Evolutionary conservation across 2,888 invertebrate genomes (phyloP).

Genomic region (Tolmerus cingulatus): DNA sequence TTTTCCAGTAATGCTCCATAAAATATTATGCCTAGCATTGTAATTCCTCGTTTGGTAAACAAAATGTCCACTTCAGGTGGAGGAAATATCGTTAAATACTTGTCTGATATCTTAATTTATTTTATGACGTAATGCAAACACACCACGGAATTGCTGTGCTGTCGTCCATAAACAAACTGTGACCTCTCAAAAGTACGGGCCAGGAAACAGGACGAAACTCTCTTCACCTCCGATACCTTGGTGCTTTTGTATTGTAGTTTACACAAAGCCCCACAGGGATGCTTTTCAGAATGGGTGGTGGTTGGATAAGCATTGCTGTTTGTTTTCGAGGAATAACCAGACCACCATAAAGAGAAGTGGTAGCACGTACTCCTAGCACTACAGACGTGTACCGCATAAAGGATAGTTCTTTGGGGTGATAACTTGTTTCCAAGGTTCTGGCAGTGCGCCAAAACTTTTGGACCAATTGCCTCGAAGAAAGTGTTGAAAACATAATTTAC

Average conservation of each 20-base stretch:
- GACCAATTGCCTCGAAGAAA: slow-evolving; percentile 32
- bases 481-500: slow-evolving; percentile 34
- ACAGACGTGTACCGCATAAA: slow-evolving; percentile 19
- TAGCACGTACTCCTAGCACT: slow-evolving; percentile 19
- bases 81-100: slow-evolving; percentile 17
- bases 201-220: neutral
- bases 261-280: slow-evolving; percentile 21
- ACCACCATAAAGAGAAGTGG: slow-evolving; percentile 34
- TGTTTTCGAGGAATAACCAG: slow-evolving; percentile 28
- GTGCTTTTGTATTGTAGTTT: slow-evolving; percentile 12
- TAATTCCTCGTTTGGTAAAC: slow-evolving; percentile 31
- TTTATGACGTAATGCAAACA: slow-evolving; percentile 28
- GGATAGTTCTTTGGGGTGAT: slow-evolving; percentile 29
- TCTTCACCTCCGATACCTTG: slow-evolving; percentile 12
- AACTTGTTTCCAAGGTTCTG: slow-evolving; percentile 31
- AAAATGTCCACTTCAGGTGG: slow-evolving; percentile 28
- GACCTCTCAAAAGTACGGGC: slow-evolving; percentile 19
- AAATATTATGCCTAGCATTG: slow-evolving; percentile 1
- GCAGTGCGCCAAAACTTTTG: slow-evolving; percentile 16
- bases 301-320: slow-evolving; percentile 30
- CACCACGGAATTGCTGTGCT: slow-evolving; percentile 21
- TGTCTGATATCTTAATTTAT: slow-evolving; percentile 39
- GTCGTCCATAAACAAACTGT: slow-evolving; percentile 32
- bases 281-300: slow-evolving; percentile 10
- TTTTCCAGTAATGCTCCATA: slow-evolving; percentile 18